Percentiles rank a stretch among this genome's conserved stretches.
Evolutionary conservation across 1,140 invertebrate genomes (phyloP).

Genomic region (Atta cephalotes): DNA sequence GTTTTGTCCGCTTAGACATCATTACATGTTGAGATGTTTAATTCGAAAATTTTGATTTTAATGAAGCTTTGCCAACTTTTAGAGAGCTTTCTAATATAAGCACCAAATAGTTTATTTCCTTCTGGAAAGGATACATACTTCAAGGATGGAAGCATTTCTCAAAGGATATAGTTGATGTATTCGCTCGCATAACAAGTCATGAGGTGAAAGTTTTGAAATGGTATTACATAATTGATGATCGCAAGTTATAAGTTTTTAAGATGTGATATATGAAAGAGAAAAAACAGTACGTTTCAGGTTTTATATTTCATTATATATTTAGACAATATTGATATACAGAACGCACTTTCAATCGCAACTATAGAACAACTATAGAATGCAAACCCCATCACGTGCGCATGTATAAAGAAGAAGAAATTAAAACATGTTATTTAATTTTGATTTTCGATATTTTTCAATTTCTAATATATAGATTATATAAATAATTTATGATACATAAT

Average conservation of each 20-base stretch:
- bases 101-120: slow-evolving; percentile 12
- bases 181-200: background rate
- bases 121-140: background rate
- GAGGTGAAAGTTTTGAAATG: background rate
- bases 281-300: background rate
- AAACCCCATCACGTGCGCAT: background rate
- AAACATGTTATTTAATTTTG: background rate
- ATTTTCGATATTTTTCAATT: background rate
- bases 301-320: background rate
- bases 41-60: slow-evolving; percentile 44
- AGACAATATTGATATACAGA: too few species aligned
- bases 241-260: background rate
- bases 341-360: background rate
- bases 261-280: background rate
- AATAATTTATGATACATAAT: background rate
- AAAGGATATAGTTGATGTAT: background rate
- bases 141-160: background rate
- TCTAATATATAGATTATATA: slow-evolving; percentile 4
- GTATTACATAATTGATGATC: background rate
- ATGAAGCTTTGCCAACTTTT: slow-evolving; percentile 12
- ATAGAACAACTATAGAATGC: background rate
- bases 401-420: background rate
- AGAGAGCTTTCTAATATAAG: slow-evolving; percentile 7
- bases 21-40: background rate
- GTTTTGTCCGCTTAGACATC: background rate